Conservation (phyloP, 2,888 invertebrate species). For the Aphodius granarius region DNA sequence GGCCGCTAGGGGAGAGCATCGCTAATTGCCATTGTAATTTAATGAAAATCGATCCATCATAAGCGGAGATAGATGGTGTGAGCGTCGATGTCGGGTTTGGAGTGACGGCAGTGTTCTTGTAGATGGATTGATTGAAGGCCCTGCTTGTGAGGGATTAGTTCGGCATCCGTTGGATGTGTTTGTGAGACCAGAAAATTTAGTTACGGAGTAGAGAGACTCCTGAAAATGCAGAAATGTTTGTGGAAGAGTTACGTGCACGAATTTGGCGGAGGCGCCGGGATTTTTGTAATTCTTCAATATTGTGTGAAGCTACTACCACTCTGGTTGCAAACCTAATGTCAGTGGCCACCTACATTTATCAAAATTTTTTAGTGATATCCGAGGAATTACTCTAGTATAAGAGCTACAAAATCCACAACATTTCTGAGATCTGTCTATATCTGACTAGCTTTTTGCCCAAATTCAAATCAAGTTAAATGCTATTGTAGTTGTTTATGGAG, state of each 20-base stretch:
- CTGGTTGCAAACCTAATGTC: no score
- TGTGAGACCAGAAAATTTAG: not conserved
- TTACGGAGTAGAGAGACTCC: not conserved
- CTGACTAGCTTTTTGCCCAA: not conserved
- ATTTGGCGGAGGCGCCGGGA: no score
- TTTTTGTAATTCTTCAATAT: no score
- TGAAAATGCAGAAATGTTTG: not conserved
- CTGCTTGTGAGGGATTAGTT: not conserved
- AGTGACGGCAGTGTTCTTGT: not conserved
- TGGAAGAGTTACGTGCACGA: no score
- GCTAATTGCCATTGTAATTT: constrained; percentile 14
- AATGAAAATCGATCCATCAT: constrained; percentile 8
- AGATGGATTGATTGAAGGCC: not conserved
- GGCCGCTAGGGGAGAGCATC: not conserved
- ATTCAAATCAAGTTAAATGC: not conserved
- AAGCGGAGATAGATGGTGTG: not conserved
- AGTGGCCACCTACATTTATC: no score
- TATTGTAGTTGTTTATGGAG: not conserved
- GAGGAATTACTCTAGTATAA: not conserved
- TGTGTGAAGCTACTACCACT: no score
- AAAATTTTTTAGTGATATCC: no score
- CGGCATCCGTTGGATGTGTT: not conserved
- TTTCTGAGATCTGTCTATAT: not conserved
- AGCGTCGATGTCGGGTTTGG: not conserved
- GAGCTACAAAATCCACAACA: no score